Conservation (phyloP, 2,888 invertebrate species). For the Conchocele bisecta region DNA sequence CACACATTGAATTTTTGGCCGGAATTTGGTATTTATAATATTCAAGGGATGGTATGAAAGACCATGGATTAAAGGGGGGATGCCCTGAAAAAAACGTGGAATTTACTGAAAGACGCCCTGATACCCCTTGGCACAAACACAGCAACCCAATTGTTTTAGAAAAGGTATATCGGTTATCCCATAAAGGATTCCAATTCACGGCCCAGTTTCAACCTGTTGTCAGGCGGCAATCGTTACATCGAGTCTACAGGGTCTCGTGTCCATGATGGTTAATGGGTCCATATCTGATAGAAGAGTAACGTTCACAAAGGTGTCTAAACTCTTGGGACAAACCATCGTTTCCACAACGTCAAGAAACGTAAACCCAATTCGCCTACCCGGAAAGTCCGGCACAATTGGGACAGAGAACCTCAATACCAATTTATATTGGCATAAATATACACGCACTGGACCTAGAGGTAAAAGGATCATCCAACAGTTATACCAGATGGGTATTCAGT, state of each 20-base stretch:
- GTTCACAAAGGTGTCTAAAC: background rate
- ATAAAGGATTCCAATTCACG: conserved; percentile 1
- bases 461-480: conserved; percentile 16
- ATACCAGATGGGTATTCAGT: background rate
- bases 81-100: background rate
- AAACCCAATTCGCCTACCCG: background rate
- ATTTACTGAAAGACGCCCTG: conserved; percentile 3
- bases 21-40: conserved; percentile 13
- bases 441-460: background rate
- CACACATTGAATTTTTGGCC: conserved; percentile 11
- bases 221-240: conserved; percentile 12
- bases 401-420: conserved; percentile 18
- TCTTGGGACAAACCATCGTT: background rate
- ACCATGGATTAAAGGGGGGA: conserved; percentile 16
- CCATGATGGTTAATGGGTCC: conserved; percentile 6
- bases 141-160: background rate
- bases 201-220: conserved; percentile 14
- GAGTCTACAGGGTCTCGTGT: conserved; percentile 4
- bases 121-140: conserved; percentile 10
- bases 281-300: background rate
- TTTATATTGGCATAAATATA: conserved; percentile 15
- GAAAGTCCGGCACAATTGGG: conserved; percentile 2
- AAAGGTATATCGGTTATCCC: conserved; percentile 11
- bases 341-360: background rate
- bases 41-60: conserved; percentile 30